Base-by-base conservation (phyloP, 2,888 invertebrate species). In the Cheilosia vulpina region DNA sequence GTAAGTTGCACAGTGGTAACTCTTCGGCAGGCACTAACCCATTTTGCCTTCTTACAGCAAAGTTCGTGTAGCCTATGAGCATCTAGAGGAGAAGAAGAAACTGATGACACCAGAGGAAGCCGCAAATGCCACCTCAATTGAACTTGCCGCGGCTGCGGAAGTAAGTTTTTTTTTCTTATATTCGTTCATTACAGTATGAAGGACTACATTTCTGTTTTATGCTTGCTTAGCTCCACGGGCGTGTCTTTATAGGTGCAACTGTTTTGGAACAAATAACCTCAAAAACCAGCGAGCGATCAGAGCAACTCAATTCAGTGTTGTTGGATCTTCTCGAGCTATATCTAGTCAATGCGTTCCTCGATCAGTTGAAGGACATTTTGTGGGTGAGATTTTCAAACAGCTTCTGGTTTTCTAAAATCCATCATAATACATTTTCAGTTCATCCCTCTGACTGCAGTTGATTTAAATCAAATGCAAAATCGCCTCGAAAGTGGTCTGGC, bases 101-200 rank as follows among this genome's bases (percentile, higher is more conserved):
- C 89, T 94, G 9, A 75, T 93, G 0, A 94, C 94, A 21, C 94
- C 94, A 57, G 96, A 97, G 89, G 96, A 96, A 89, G 98, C 98
- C 0, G 97, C 97, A 95, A 98, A 98, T 91, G 93, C 95, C 90
- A 95, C 96, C 0, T 96, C 97, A 0, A 96, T 98, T 47, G 96
- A 97, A 89, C 93, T 98, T 15, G 94, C 95, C 0, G 94, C 95
- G 80, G 97, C 97, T 11, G 96, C 98, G 0, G 96, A 97, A 93
- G 96, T 11, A 11, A 3, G 11, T 34, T 96, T 15, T 2, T 17
- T 50, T 2, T 11, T 9, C 2, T 17, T 7, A 68, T 3, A 19
- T 17, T 7, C 17, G 9, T 45, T 45, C 17, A 17, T 17, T 45
- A 17, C 1, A 45, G 6, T 19, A 17, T 1, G 3, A 4, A 7